phyloP scores from a whole-genome alignment of 2,113 vertebrate genomes.

The Carlito syrichta region DNA sequence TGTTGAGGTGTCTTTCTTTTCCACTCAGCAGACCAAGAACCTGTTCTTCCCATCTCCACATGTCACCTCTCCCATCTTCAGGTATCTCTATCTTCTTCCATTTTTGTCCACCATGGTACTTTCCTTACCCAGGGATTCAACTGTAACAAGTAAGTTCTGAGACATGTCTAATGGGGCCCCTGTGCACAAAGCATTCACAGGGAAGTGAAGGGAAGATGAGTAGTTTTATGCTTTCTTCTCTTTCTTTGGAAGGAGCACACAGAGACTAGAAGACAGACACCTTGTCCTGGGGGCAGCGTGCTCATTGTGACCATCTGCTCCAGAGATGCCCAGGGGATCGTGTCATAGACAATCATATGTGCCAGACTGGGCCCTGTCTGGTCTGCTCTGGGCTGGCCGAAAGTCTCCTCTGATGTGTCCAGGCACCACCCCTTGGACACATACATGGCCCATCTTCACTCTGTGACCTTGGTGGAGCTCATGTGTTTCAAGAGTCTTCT shows the following conservation, averaged over 20 bases:
- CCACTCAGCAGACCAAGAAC: not conserved
- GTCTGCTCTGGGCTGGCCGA: not conserved
- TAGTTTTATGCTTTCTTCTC: not conserved
- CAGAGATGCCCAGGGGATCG: not conserved
- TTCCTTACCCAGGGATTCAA: not conserved
- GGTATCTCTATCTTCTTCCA: not conserved
- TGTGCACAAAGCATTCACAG: not conserved
- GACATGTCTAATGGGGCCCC: not conserved
- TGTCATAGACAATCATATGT: too few relatives aligned
- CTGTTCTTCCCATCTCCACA: not conserved
- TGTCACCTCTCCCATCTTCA: not conserved
- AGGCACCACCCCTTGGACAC: too few relatives aligned
- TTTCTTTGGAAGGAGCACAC: not conserved
- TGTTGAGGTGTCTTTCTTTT: not conserved
- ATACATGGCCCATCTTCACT: not conserved
- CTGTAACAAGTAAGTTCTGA: not conserved
- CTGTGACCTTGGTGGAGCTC: not conserved
- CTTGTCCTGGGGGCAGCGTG: fast-evolving
- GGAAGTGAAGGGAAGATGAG: not conserved
- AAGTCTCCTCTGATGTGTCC: too few relatives aligned
- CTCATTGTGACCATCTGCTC: not conserved
- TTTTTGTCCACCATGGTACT: not conserved
- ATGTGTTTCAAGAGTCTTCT: not conserved
- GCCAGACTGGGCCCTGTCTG: not conserved
- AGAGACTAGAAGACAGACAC: not conserved